Percentiles rank a stretch among this genome's conserved stretches.
These are phyloP conservation scores for Coregonus clupeaformis DNA, from an alignment of 2,113 vertebrate species.

Conservation along the genomic window DNA sequence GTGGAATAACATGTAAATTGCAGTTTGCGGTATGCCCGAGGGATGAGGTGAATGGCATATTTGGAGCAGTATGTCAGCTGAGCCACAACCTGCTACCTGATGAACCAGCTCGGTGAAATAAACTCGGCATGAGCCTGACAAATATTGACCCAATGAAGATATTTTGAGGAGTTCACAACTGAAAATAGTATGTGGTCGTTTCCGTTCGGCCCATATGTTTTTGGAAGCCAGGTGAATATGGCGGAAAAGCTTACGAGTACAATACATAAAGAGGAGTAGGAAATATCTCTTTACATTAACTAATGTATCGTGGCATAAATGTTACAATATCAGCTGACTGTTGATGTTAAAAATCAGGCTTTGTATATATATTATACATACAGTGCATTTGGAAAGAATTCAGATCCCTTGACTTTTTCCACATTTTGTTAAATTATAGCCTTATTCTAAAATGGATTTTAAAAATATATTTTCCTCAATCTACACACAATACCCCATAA, in stretches of 20 bases:
- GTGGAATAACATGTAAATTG: slow-evolving; percentile 57
- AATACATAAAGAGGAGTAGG: slow-evolving; percentile 44
- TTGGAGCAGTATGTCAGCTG: slow-evolving; percentile 61
- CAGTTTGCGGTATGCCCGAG: slow-evolving; percentile 52
- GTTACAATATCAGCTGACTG: neutral
- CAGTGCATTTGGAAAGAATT: neutral
- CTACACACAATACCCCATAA: no score
- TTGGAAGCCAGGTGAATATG: slow-evolving; percentile 61
- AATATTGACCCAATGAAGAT: slow-evolving; percentile 74
- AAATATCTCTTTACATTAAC: slow-evolving; percentile 36
- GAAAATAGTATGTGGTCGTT: slow-evolving; percentile 69
- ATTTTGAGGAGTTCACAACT: slow-evolving; percentile 61
- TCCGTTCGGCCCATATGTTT: slow-evolving; percentile 69
- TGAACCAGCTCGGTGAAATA: slow-evolving; percentile 47
- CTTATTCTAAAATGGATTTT: no score
- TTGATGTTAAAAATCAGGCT: slow-evolving; percentile 35
- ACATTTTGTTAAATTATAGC: no score
- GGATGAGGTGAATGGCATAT: slow-evolving; percentile 53
- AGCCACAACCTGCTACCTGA: slow-evolving; percentile 63
- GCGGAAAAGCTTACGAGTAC: slow-evolving; percentile 42
- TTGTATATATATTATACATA: slow-evolving; percentile 31
- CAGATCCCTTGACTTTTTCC: no score
- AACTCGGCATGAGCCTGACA: slow-evolving; percentile 61
- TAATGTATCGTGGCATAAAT: slow-evolving; percentile 21
- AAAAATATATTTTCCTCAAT: no score